Evolutionary conservation across 2,797 vertebrate species (phyloP), one percentile per base, ranked within the genome.

Genomic region (Epinephelus coioides): DNA sequence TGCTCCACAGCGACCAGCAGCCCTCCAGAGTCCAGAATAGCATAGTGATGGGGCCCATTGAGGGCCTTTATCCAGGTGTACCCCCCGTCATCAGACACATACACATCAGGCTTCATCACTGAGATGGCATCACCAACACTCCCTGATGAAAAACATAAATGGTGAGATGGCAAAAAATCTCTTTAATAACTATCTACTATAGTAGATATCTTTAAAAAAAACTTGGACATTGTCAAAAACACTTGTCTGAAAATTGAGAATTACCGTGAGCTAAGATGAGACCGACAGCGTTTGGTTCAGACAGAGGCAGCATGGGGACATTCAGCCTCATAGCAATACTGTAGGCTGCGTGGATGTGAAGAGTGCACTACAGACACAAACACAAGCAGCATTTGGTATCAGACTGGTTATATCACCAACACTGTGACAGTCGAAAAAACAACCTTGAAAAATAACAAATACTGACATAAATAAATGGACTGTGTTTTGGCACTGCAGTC

Each of bases 51-150:
- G 0, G 98, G 97, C 14, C 97, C 97, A 66, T 94, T 70, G 34
- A 99, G 95, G 81, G 97, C 97, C 86, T 94, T 94, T 0, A 95
- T 80, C 98, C 98, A 99, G 5, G 95, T 96, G 91, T 99, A 99
- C 9, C 98, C 98, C 0, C 98, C 98, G 6, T 99, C 97, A 69
- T 99, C 97, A 18, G 98, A 98, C 83, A 99, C 97, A 55, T 97
- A 99, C 69, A 99, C 97, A 8, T 98, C 97, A 0, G 97, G 97
- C 63, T 82, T 95, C 94, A 96, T 92, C 86, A 97, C 90, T 0
- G 98, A 98, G 85, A 97, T 96, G 59, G 96, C 94, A 25, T 98
- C 97, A 6, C 97, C 97, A 5, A 98, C 97, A 2, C 97, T 99
- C 57, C 97, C 98, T 99, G 91, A 61, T 82, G 85, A 73, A 14